Evolutionary conservation across 2,888 invertebrate genomes (phyloP).

Genomic region (Tachina fera): DNA sequence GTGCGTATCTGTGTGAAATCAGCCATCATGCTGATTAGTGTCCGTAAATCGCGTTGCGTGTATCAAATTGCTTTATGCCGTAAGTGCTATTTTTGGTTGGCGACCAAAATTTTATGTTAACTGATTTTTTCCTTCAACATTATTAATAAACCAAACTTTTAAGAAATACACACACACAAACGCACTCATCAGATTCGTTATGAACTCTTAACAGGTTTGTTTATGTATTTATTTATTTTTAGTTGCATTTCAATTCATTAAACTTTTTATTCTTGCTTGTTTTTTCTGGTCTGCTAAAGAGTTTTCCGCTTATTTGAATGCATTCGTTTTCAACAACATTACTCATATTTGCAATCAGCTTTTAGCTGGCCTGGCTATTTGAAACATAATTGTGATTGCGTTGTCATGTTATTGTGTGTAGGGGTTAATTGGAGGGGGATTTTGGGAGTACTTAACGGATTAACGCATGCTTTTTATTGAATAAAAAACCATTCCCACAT

Average conservation of each 20-base stretch:
- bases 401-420: constrained; percentile 29
- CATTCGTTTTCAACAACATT: constrained; percentile 26
- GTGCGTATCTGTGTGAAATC: constrained; percentile 47
- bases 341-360: constrained; percentile 36
- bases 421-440: constrained; percentile 16
- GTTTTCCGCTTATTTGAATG: constrained; percentile 57
- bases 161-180: background rate
- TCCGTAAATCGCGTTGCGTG: constrained; percentile 54
- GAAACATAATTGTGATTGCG: constrained; percentile 22
- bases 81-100: constrained; percentile 59
- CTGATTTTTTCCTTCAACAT: constrained; percentile 58
- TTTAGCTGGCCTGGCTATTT: constrained; percentile 1
- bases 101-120: constrained; percentile 64
- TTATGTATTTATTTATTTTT: background rate
- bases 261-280: constrained; percentile 18
- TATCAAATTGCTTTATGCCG: constrained; percentile 60
- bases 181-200: constrained; percentile 2
- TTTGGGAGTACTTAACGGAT: constrained; percentile 48
- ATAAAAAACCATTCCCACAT: constrained; percentile 43
- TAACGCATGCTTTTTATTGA: constrained; percentile 40
- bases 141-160: constrained; percentile 23
- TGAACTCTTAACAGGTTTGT: constrained; percentile 66
- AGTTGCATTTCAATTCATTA: constrained; percentile 18
- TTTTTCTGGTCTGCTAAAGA: constrained; percentile 45
- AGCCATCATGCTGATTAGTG: constrained; percentile 52